Percentiles rank a stretch among this genome's conserved stretches.
phyloP scores from a whole-genome alignment of 2,888 invertebrate species.

The Cerastis rubricosa region DNA sequence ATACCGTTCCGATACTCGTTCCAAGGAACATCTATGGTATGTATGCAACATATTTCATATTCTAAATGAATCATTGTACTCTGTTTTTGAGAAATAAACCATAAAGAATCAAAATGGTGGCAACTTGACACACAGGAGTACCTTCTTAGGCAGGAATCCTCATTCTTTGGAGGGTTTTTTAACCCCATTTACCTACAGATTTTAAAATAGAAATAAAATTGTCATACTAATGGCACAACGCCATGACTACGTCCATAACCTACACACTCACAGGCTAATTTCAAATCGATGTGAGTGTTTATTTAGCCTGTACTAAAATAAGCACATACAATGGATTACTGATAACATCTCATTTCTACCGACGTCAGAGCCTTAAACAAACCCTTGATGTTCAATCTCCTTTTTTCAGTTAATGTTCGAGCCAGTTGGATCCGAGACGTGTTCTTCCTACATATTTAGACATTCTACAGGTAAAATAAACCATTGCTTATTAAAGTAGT shows the following conservation, averaged over 20 bases:
- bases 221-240: neutral
- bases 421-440: constrained; percentile 75
- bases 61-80: no score
- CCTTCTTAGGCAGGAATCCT: neutral
- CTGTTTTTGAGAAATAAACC: no score
- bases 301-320: constrained; percentile 18
- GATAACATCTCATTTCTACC: constrained; percentile 43
- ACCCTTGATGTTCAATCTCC: constrained; percentile 31
- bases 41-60: no score
- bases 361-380: constrained; percentile 40
- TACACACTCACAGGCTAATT: constrained; percentile 7
- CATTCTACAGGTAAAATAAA: constrained; percentile 74
- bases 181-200: neutral
- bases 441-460: constrained; percentile 68
- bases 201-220: neutral
- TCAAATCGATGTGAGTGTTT: constrained; percentile 21
- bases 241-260: neutral
- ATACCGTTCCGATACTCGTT: no score
- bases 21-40: no score
- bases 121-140: neutral
- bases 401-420: constrained; percentile 86
- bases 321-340: constrained; percentile 33
- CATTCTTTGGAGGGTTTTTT: neutral
- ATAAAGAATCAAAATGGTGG: neutral
- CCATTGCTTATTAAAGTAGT: constrained; percentile 6